phyloP scores from a whole-genome alignment of 2,888 invertebrate genomes.

The Heterodera filipjevi region DNA sequence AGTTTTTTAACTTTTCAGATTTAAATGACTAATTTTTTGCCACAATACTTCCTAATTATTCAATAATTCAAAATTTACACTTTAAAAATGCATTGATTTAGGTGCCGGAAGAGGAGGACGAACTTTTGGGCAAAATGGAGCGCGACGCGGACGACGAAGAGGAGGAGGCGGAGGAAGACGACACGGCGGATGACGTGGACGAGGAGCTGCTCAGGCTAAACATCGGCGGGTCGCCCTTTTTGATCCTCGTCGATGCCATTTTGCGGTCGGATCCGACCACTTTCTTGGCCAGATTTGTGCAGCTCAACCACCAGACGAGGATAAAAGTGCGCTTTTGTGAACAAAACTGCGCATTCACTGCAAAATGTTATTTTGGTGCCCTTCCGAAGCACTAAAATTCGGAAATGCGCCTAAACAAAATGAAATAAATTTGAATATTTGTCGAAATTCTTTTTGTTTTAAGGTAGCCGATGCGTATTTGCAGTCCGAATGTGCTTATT shows the following conservation, averaged over 20 bases:
- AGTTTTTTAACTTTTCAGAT: background rate
- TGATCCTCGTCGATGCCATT: constrained; percentile 59
- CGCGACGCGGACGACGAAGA: background rate
- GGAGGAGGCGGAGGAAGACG: constrained; percentile 14
- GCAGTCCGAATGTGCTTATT: constrained; percentile 59
- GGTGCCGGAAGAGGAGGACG: constrained; percentile 10
- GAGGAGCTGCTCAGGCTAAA: constrained; percentile 54
- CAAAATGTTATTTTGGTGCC: no score
- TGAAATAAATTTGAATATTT: background rate
- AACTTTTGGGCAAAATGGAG: constrained; percentile 20
- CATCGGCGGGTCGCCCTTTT: constrained; percentile 60
- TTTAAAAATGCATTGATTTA: background rate
- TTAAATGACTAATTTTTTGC: background rate
- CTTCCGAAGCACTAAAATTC: no score
- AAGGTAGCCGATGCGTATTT: constrained; percentile 63
- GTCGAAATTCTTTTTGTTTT: constrained; percentile 14
- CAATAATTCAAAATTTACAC: no score
- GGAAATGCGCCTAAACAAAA: no score
- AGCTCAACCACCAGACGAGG: constrained; percentile 57
- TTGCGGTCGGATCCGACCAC: constrained; percentile 57
- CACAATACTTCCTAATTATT: no score
- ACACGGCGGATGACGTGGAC: constrained; percentile 33
- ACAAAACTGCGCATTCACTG: no score
- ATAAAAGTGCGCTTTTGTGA: constrained; percentile 46
- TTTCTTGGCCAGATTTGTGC: constrained; percentile 62